Evolutionary conservation across 2,888 invertebrate genomes (phyloP).

Genomic region (Chaetogeoica ovagalla): DNA sequence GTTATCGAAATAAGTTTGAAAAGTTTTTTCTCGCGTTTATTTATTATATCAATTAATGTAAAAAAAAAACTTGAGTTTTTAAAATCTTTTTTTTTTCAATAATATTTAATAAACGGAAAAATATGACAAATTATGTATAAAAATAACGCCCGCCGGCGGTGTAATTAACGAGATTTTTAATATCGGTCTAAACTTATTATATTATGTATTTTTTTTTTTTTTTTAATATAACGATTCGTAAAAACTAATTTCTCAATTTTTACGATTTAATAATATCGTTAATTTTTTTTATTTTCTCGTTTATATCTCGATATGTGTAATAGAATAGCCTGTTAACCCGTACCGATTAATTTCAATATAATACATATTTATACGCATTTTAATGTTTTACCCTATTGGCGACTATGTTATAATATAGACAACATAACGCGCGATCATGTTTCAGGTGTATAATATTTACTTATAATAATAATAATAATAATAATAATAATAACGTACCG

Average conservation of each 20-base stretch:
- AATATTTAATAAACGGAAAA: not conserved
- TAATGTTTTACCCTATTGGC: no score
- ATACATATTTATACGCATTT: no score
- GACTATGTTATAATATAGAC: no score
- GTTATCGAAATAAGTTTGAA: not conserved
- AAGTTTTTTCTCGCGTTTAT: not conserved
- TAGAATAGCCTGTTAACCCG: no score
- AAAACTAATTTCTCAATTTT: not conserved
- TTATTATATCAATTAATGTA: not conserved
- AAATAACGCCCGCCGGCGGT: not conserved
- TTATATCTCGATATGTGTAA: not conserved
- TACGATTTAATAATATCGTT: not conserved
- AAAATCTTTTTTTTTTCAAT: not conserved
- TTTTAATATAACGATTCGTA: not conserved
- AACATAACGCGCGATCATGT: no score
- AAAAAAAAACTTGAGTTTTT: not conserved
- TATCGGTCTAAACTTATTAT: constrained; percentile 25
- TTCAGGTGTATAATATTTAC: no score
- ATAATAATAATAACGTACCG: no score
- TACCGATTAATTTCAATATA: no score
- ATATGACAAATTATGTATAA: not conserved
- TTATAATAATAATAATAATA: no score
- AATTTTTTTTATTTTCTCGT: not conserved
- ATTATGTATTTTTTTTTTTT: constrained; percentile 6
- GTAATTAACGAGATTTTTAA: not conserved